A percentile compares a stretch with the other conserved stretches of the same genome.
phyloP scores from a whole-genome alignment of 1,140 invertebrate species.

The Meloidogyne hapla region DNA sequence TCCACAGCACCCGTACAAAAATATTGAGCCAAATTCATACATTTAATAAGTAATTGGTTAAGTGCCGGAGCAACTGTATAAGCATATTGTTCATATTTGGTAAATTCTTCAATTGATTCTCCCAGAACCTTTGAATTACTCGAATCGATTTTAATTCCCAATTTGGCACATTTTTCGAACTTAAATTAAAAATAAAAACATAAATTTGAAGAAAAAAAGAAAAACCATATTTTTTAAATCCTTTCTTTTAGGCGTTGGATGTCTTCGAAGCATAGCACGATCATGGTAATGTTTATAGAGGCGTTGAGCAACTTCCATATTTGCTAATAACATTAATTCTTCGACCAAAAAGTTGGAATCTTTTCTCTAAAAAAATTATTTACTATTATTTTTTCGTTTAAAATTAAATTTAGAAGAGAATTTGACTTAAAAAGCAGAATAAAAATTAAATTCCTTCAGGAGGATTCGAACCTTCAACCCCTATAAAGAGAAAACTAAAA shows the following conservation, averaged over 20 bases:
- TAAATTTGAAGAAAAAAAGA: slow-evolving; percentile 16
- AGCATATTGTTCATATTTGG: slow-evolving; percentile 73
- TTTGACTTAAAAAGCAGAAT: too few relatives aligned
- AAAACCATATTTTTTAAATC: slow-evolving; percentile 78
- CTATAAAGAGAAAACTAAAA: too few relatives aligned
- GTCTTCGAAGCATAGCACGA: slow-evolving; percentile 81
- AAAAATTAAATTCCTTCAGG: not conserved
- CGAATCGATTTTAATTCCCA: slow-evolving; percentile 62
- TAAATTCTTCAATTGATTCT: slow-evolving; percentile 71
- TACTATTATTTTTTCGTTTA: not conserved
- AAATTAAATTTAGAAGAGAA: not conserved
- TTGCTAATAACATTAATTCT: slow-evolving; percentile 95
- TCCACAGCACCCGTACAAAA: slow-evolving; percentile 84
- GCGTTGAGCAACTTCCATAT: slow-evolving; percentile 87
- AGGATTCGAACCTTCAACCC: too few relatives aligned
- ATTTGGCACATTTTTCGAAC: slow-evolving; percentile 44
- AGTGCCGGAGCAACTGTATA: slow-evolving; percentile 77
- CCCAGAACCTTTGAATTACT: slow-evolving; percentile 72
- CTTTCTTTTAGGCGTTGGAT: slow-evolving; percentile 80
- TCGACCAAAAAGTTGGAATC: slow-evolving; percentile 86
- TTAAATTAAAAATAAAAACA: slow-evolving; percentile 27
- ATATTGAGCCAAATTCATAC: slow-evolving; percentile 98
- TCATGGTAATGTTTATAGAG: slow-evolving; percentile 78
- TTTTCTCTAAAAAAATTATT: slow-evolving; percentile 71
- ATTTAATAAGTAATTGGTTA: slow-evolving; percentile 65